These are phyloP conservation scores for Melanotaenia maccullochi DNA, from an alignment of 2,797 vertebrate species.

Conservation along the genomic window DNA sequence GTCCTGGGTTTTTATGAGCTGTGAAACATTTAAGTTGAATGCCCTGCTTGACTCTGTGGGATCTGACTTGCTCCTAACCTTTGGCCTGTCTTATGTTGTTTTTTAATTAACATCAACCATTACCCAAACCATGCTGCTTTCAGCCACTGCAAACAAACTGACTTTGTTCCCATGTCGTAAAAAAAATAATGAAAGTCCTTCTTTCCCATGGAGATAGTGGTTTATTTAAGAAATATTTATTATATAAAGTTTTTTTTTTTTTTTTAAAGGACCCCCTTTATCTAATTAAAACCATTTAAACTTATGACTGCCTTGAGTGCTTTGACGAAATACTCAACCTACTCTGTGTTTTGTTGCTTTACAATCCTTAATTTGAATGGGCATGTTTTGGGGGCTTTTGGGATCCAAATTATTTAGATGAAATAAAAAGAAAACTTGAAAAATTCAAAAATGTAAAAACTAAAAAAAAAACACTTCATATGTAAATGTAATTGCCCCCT, in stretches of 20 bases:
- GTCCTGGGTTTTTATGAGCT: conserved; percentile 64
- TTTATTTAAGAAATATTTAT: conserved; percentile 11
- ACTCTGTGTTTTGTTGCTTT: no score
- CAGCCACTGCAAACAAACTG: conserved; percentile 27
- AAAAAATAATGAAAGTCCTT: conserved; percentile 13
- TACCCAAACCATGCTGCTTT: conserved; percentile 15
- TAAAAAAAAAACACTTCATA: not conserved
- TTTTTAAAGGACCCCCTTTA: not conserved
- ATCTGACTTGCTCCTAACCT: conserved; percentile 31
- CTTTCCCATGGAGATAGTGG: conserved; percentile 13
- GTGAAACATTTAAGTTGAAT: conserved; percentile 55
- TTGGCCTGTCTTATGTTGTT: conserved; percentile 42
- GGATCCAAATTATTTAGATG: not conserved
- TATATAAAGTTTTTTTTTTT: not conserved
- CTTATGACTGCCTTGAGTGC: not conserved
- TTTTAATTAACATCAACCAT: conserved; percentile 59
- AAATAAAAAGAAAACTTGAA: not conserved
- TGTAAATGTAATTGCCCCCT: not conserved
- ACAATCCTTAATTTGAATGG: no score
- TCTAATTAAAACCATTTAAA: not conserved
- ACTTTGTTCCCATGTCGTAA: conserved; percentile 25
- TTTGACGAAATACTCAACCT: no score
- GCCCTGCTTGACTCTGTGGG: conserved; percentile 23
- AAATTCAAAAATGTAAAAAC: not conserved
- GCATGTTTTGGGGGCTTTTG: no score